Evolutionary conservation across 2,888 invertebrate genomes (phyloP).

Genomic region (Machimus atricapillus): DNA sequence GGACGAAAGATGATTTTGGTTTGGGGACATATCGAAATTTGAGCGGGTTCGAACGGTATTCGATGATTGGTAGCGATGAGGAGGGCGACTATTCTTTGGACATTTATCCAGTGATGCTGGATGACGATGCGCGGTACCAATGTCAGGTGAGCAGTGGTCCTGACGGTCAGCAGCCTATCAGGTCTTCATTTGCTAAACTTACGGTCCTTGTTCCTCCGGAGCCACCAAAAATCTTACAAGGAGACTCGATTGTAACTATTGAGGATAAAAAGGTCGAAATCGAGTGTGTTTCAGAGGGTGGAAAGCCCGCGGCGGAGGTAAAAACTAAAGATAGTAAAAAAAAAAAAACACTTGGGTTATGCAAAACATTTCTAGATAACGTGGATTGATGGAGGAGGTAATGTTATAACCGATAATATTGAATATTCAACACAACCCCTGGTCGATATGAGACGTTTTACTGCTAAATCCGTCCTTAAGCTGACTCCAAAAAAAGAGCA

Average conservation of each 20-base stretch:
- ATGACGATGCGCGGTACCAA: conserved; percentile 92
- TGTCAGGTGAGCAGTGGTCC: conserved; percentile 91
- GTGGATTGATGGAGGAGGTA: conserved; percentile 90
- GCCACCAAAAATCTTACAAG: conserved; percentile 86
- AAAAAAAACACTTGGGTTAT: neutral
- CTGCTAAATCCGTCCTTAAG: conserved; percentile 83
- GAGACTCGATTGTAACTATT: conserved; percentile 82
- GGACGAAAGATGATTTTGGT: conserved; percentile 97
- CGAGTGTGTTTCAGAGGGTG: conserved; percentile 88
- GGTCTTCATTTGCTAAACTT: conserved; percentile 84
- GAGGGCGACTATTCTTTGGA: conserved; percentile 94
- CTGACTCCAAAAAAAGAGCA: conserved; percentile 86
- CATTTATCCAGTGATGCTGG: conserved; percentile 86
- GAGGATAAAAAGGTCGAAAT: conserved; percentile 89
- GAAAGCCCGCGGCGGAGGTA: conserved; percentile 93
- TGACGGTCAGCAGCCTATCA: conserved; percentile 77
- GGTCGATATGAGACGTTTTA: conserved; percentile 81
- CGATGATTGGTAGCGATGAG: conserved; percentile 95
- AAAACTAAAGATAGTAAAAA: conserved; percentile 52
- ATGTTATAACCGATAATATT: conserved; percentile 81
- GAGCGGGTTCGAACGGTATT: conserved; percentile 90
- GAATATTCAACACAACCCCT: conserved; percentile 77
- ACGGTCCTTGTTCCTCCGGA: conserved; percentile 91
- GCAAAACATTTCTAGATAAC: conserved; percentile 70
- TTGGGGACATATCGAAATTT: conserved; percentile 89